Base-by-base conservation (phyloP, 2,888 invertebrate genomes). In the Blera fallax region DNA sequence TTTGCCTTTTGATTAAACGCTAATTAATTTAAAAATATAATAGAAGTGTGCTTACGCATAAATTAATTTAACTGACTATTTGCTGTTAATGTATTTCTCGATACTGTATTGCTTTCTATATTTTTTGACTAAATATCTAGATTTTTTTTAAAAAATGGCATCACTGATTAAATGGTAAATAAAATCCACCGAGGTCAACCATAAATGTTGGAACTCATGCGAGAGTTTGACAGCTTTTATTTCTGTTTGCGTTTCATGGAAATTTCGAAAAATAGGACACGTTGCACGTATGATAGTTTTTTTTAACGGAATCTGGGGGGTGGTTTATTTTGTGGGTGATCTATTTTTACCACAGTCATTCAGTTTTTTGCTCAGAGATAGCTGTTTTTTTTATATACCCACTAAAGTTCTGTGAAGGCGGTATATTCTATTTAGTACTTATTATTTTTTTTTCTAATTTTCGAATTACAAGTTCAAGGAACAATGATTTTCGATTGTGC, bases 401-500 rank as follows among this genome's bases (percentile, higher is more conserved):
- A 11, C 3, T 14, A 40, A 40, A 11, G 14, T 40, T 3, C 6
- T 40, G 40, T n/a, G n/a, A 14, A 14, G 14, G 40, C 4, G 40
- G n/a, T 14, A 6, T 3, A 1, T 5, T 6, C n/a, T 3, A 1
- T 5, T 6, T 14, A 24, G 4, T 24, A 24, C 24, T 3, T 24
- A 24, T 24, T 24, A 24, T 24, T 3, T 24, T 43, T 21, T 40
- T 40, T 21, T 11, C 29, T 32, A 29, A 29, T 3, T 16, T 37
- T 62, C 60, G 4, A 40, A 43, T 24, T 78, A 10, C 45, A 72
- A 72, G 21, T 48, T 65, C n/a, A n/a, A 43, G 45, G 8, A 6
- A 27, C 10, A 79, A 73, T 70, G 82, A 58, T 69, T 48, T 50
- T 64, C 10, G 21, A 50, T 27, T 54, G 60, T 37, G 52, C 60